Evolutionary conservation across 2,888 invertebrate species (phyloP).

Genomic region (Abrostola triplasia): DNA sequence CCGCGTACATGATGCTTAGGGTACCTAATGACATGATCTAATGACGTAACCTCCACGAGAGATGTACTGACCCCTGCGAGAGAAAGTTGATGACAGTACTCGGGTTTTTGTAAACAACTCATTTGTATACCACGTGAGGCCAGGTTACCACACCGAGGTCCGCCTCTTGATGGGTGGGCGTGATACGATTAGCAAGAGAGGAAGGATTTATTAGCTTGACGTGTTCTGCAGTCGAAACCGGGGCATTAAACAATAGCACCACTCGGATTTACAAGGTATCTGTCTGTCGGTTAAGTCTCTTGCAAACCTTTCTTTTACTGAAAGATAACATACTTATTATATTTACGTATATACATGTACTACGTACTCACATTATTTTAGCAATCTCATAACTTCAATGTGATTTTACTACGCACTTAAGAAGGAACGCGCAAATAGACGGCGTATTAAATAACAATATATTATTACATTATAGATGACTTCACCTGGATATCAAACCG

Average conservation of each 20-base stretch:
- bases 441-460: too few relatives aligned
- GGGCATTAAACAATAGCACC: too few relatives aligned
- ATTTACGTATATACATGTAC: too few relatives aligned
- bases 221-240: not conserved
- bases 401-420: too few relatives aligned
- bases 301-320: too few relatives aligned
- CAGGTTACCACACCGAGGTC: slow-evolving; percentile 22
- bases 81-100: slow-evolving; percentile 38
- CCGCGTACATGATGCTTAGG: not conserved
- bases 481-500: not conserved
- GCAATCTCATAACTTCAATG: too few relatives aligned
- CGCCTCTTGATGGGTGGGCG: slow-evolving; percentile 18
- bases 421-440: too few relatives aligned
- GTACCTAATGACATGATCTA: slow-evolving; percentile 18
- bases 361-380: too few relatives aligned
- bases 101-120: slow-evolving; percentile 26
- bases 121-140: slow-evolving; percentile 25
- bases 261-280: too few relatives aligned
- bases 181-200: not conserved
- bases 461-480: not conserved
- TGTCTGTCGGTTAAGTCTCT: too few relatives aligned
- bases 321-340: too few relatives aligned
- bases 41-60: slow-evolving; percentile 19
- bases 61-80: slow-evolving; percentile 38
- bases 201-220: not conserved